Percentiles rank a stretch among this genome's conserved stretches.
These are phyloP conservation scores for Pteronotus mesoamericanus DNA, from an alignment of 2,797 vertebrate species.

Conservation along the genomic window DNA sequence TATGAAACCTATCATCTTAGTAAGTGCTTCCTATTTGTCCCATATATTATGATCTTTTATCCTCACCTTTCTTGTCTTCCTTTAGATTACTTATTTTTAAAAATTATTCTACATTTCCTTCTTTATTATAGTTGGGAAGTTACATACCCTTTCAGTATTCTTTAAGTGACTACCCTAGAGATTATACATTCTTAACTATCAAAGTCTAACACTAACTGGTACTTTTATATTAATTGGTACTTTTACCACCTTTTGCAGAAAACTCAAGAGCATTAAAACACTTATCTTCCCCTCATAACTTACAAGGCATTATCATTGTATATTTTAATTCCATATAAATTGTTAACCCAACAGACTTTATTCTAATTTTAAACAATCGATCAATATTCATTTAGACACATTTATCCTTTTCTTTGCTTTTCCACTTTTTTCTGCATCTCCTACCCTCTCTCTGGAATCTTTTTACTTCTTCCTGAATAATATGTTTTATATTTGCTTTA, in stretches of 20 bases:
- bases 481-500: not conserved
- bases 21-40: not conserved
- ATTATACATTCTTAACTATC: not conserved
- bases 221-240: not conserved
- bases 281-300: not conserved
- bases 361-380: not conserved
- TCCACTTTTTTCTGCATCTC: not conserved
- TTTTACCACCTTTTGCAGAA: not conserved
- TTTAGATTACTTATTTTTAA: not conserved
- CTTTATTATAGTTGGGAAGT: slow-evolving; percentile 25
- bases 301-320: not conserved
- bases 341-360: not conserved
- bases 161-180: not conserved
- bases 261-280: not conserved
- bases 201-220: not conserved
- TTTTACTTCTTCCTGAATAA: slow-evolving; percentile 25
- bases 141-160: not conserved
- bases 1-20: not conserved
- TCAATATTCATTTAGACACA: not conserved
- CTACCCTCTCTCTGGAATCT: not conserved
- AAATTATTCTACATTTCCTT: not conserved
- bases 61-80: not conserved
- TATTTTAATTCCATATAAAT: not conserved
- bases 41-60: not conserved
- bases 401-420: not conserved